These are phyloP conservation scores for Ascidia mentula DNA, from an alignment of 23 tunicate genomes.

Conservation along the genomic window DNA sequence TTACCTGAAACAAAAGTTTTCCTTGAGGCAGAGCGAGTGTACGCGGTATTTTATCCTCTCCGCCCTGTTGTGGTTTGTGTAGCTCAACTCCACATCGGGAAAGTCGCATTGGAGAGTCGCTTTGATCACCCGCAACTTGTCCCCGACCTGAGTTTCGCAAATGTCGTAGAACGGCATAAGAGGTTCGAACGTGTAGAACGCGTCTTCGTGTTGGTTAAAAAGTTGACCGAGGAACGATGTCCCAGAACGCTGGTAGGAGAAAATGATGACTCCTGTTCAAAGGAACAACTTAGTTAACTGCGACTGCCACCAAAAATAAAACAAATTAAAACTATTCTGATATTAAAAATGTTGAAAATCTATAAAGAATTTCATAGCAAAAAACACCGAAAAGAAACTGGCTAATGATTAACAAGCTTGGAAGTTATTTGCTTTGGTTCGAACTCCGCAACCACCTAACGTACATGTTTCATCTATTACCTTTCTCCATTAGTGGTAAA, in stretches of 20 bases:
- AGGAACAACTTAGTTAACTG: too few relatives aligned
- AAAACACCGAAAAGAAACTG: too few relatives aligned
- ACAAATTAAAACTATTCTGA: too few relatives aligned
- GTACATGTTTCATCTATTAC: too few relatives aligned
- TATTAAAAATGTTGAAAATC: too few relatives aligned
- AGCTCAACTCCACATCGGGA: background rate
- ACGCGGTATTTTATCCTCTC: background rate
- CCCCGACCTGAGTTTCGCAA: background rate
- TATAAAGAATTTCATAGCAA: too few relatives aligned
- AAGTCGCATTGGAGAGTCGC: background rate
- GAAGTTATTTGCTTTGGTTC: too few relatives aligned
- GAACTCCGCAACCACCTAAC: too few relatives aligned
- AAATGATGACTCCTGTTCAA: background rate
- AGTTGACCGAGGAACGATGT: background rate
- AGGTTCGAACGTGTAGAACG: background rate
- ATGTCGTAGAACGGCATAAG: conserved; percentile 3
- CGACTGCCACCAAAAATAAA: too few relatives aligned
- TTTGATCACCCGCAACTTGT: background rate
- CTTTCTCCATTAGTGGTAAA: too few relatives aligned
- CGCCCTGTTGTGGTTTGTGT: background rate
- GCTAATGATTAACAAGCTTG: too few relatives aligned
- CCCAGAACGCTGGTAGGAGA: background rate
- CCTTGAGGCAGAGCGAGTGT: background rate
- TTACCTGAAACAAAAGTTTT: conserved; percentile 1
- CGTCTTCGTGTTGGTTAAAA: conserved; percentile 1